Conservation (phyloP, 53 echinoderm and acorn worm species). For the Holothuria leucospilota region DNA sequence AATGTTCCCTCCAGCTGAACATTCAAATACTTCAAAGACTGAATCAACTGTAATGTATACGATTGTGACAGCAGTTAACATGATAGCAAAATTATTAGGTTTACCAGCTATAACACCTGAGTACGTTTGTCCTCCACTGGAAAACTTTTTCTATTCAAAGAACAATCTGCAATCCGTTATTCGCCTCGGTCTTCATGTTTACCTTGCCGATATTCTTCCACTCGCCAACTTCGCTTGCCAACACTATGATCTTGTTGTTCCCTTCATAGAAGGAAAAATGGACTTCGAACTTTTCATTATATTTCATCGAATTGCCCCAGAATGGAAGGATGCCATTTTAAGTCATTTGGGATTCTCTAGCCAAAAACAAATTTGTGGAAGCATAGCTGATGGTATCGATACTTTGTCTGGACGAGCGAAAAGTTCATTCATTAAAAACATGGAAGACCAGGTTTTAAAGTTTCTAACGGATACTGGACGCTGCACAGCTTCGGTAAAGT, state of each 20-base stretch:
- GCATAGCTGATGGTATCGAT: neutral
- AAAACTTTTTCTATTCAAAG: neutral
- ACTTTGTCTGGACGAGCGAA: neutral
- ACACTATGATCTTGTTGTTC: neutral
- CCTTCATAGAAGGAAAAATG: no score
- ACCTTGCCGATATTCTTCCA: neutral
- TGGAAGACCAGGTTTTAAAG: neutral
- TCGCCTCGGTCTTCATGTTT: neutral
- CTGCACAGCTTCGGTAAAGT: neutral
- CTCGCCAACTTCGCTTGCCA: neutral
- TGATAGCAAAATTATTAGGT: neutral
- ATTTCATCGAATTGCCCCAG: no score
- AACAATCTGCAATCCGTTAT: constrained; percentile 10
- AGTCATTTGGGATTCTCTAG: constrained; percentile 1
- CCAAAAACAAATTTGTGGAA: neutral
- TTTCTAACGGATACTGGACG: neutral
- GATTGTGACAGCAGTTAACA: neutral
- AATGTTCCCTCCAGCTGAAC: neutral
- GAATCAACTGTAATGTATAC: neutral
- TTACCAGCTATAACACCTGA: neutral
- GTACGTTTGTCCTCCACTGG: neutral
- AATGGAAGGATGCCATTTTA: neutral
- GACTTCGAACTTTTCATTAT: no score
- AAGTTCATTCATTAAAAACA: neutral
- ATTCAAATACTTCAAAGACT: neutral